Conservation (phyloP, 2,113 vertebrate genomes). For the Motacilla tschutschensis region DNA sequence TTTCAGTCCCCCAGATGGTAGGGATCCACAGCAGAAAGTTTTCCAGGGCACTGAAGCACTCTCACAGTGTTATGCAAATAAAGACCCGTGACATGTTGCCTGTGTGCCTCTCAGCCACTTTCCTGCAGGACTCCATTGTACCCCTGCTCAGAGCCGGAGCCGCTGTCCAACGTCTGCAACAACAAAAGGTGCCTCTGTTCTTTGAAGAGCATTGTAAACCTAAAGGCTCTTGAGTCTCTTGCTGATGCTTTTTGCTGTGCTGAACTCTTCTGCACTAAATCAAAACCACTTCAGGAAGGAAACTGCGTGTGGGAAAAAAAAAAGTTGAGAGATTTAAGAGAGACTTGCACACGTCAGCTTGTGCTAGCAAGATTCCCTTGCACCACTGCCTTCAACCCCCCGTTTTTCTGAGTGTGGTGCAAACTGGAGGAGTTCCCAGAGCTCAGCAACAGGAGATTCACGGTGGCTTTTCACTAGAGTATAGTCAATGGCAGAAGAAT, state of each 20-base stretch:
- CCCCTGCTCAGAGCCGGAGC: not conserved
- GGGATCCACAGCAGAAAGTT: not conserved
- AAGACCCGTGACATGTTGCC: not conserved
- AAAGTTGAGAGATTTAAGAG: not conserved
- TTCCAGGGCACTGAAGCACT: not conserved
- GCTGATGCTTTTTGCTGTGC: not conserved
- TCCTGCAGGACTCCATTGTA: not conserved
- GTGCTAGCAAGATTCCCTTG: not conserved
- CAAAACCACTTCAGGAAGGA: constrained; percentile 35
- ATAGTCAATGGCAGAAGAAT: not conserved
- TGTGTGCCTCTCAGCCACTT: not conserved
- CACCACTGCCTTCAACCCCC: not conserved
- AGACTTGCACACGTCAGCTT: fast-evolving
- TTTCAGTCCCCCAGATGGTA: not conserved
- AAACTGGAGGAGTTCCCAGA: not conserved
- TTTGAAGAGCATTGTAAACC: constrained; percentile 10
- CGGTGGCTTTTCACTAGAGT: not conserved
- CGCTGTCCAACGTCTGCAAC: not conserved
- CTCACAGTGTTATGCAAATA: not conserved
- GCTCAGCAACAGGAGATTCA: not conserved
- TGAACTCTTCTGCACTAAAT: not conserved
- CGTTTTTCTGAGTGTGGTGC: not conserved
- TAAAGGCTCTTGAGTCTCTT: not conserved
- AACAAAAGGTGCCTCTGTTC: constrained; percentile 27
- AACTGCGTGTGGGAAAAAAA: not conserved